Base-by-base conservation (phyloP, 2,113 vertebrate genomes). In the Spea bombifrons region DNA sequence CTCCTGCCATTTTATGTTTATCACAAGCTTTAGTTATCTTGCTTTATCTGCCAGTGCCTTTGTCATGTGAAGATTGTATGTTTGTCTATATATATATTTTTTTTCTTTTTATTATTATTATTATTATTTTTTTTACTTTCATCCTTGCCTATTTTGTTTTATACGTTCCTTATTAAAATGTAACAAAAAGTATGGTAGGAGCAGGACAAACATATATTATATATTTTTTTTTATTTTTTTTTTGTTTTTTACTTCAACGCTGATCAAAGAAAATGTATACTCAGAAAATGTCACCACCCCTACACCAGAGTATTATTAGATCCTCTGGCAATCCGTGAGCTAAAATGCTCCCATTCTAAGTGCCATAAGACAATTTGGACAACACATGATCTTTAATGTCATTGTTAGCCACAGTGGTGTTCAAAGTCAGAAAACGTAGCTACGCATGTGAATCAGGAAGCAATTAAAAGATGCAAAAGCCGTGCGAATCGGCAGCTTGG, bases 381-480 rank as follows among this genome's bases (percentile, higher is more conserved):
- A 66, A 72, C 76, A 72, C 69, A 69, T 49, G 72, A 65, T 83
- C 88, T 91, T 91, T 88, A 86, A 86, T 88, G 87, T 88, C 88
- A 87, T 88, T 88, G 87, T 85, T 88, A 89, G 86, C 85, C 87
- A 86, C 78, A 46, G 43, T 66, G 73, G 63, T 63, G 9, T 80
- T 80, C 67, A 73, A 80, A 80, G 71, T 80, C 77, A 67, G 53
- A 57, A 59, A 73, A 66, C 77, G 73, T 80, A 66, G 57, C 77
- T 67, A 44, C 53, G 50, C 77, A 73, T 5, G 30, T 83, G 84
- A 87, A 85, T 84, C 84, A 86, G 86, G 86, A 80, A 77, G 84
- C 88, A 91, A 90, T 92, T 91, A 87, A 88, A 88, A 89, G 88
- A 84, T 83, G 82, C 85, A 83, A 86, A 89, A 90, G 88, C 86